Percentiles rank a stretch among this genome's conserved stretches.
Conservation (phyloP, 2,888 invertebrate species). For the Ferdinandea cuprea region DNA sequence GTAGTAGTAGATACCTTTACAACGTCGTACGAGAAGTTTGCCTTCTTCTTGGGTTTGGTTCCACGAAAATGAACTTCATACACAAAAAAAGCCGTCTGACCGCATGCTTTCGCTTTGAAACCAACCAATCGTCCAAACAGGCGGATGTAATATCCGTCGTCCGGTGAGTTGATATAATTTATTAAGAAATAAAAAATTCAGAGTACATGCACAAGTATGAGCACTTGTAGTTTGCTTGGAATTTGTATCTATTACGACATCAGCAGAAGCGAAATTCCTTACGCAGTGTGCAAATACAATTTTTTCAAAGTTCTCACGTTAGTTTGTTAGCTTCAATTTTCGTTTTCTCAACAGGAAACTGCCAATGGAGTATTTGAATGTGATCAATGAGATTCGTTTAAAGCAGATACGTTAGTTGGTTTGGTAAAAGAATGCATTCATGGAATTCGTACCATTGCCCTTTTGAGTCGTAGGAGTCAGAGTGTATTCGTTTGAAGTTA, state of each 20-base stretch:
- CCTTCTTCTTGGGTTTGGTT: constrained; percentile 8
- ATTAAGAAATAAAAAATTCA: constrained; percentile 35
- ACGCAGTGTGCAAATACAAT: constrained; percentile 9
- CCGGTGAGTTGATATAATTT: constrained; percentile 71
- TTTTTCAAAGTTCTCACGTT: constrained; percentile 32
- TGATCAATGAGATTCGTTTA: not conserved
- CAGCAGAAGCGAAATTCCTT: constrained; percentile 28
- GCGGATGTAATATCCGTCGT: constrained; percentile 73
- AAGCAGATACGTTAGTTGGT: too few species aligned
- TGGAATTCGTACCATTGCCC: too few species aligned
- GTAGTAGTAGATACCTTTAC: constrained; percentile 20
- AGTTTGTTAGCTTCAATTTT: constrained; percentile 6
- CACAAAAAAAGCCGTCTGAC: constrained; percentile 46
- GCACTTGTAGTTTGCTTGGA: constrained; percentile 26
- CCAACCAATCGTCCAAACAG: constrained; percentile 55
- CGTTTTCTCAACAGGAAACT: constrained; percentile 15
- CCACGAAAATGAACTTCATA: constrained; percentile 37
- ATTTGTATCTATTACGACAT: constrained; percentile 59
- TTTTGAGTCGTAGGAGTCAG: too few species aligned
- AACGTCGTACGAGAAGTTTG: not conserved
- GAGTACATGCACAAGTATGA: constrained; percentile 4
- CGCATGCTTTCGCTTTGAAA: constrained; percentile 62
- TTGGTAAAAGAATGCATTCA: too few species aligned
- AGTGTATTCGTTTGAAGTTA: too few species aligned
- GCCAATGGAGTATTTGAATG: not conserved